Evolutionary conservation across 2,888 invertebrate species (phyloP).

Genomic region (Chymomyza procnemis): DNA sequence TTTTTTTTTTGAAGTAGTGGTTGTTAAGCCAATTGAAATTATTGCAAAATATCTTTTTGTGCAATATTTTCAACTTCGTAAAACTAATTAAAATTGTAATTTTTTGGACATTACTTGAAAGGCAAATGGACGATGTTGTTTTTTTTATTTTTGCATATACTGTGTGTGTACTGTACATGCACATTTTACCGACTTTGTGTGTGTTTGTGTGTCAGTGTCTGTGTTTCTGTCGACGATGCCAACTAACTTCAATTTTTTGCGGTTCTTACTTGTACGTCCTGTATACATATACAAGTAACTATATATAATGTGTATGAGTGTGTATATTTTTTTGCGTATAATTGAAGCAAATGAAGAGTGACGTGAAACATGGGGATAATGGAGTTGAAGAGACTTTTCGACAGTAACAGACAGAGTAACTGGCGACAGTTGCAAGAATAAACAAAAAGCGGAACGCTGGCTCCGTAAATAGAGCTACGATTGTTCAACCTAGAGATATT

Average conservation of each 20-base stretch:
- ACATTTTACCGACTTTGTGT: neutral
- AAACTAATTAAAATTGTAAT: no score
- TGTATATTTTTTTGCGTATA: constrained; percentile 39
- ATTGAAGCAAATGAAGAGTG: constrained; percentile 75
- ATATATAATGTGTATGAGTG: neutral
- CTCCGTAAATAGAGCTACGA: constrained; percentile 24
- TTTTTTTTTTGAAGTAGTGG: no score
- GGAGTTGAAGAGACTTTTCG: constrained; percentile 64
- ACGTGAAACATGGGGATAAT: constrained; percentile 72
- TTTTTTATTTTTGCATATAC: neutral
- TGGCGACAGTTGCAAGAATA: neutral
- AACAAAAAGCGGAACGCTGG: constrained; percentile 21
- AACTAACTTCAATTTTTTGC: constrained; percentile 31
- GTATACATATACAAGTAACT: neutral
- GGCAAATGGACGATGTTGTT: neutral
- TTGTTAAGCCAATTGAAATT: no score
- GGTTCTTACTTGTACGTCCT: neutral
- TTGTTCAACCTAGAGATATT: constrained; percentile 11
- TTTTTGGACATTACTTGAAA: neutral
- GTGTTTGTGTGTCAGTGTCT: neutral
- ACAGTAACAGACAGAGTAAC: neutral
- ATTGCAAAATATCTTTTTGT: no score
- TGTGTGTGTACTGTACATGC: neutral
- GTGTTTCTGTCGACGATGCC: neutral
- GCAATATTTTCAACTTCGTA: no score